A percentile compares a stretch with the other conserved stretches of the same genome.
These are phyloP conservation scores for Montipora foliosa DNA, from an alignment of 64 coral and sea anemone species.

Conservation along the genomic window DNA sequence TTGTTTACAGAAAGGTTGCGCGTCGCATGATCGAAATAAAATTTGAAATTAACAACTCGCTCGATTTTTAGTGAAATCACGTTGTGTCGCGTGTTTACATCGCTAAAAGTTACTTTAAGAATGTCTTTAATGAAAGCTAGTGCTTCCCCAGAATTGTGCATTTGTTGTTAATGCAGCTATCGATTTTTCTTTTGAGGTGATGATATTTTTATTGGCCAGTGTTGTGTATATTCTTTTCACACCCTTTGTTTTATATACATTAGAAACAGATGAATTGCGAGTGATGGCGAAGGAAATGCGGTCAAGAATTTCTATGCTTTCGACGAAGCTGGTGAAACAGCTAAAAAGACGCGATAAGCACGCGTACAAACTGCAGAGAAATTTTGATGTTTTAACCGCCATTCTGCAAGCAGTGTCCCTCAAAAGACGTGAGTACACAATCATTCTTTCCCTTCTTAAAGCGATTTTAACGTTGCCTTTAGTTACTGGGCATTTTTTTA, in stretches of 20 bases:
- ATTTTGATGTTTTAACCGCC: slow-evolving; percentile 96
- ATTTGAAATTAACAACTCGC: neutral
- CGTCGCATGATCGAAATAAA: neutral
- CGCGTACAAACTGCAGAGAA: slow-evolving; percentile 96
- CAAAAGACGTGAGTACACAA: slow-evolving; percentile 91
- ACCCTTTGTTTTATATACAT: slow-evolving; percentile 16
- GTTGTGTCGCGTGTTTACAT: neutral
- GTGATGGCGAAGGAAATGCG: slow-evolving; percentile 84
- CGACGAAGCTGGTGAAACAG: slow-evolving; percentile 95
- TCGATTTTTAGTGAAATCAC: too few species aligned
- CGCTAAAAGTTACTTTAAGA: neutral
- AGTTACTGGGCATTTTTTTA: neutral
- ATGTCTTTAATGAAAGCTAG: neutral
- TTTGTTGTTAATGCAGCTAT: neutral
- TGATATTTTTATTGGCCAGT: slow-evolving; percentile 15
- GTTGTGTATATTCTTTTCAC: neutral
- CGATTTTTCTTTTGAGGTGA: neutral
- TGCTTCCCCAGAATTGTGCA: neutral
- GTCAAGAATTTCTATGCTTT: slow-evolving; percentile 92
- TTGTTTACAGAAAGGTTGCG: neutral
- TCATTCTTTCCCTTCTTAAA: neutral
- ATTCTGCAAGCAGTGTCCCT: slow-evolving; percentile 96
- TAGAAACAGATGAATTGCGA: slow-evolving; percentile 89
- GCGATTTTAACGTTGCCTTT: neutral
- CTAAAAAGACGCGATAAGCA: slow-evolving; percentile 96